phyloP scores from a whole-genome alignment of 2,797 vertebrate species.

The Kryptolebias ocellatus region DNA sequence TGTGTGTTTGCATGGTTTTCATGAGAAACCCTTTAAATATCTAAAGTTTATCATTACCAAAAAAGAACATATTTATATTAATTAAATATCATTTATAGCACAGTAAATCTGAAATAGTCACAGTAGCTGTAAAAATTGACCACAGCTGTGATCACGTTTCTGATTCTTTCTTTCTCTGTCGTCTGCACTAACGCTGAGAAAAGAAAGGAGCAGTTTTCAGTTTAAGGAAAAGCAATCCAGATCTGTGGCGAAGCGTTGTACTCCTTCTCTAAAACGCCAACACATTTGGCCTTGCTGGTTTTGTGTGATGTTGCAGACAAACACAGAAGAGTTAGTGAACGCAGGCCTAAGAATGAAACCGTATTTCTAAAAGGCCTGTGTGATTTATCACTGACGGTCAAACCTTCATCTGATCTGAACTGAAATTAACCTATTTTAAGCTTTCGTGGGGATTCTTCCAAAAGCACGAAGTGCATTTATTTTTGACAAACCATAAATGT shows the following conservation, averaged over 20 bases:
- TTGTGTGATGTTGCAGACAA: background rate
- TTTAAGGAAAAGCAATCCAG: background rate
- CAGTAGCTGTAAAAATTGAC: background rate
- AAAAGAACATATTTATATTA: background rate
- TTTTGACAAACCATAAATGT: no score
- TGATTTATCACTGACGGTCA: no score
- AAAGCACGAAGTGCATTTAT: background rate
- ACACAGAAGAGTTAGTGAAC: background rate
- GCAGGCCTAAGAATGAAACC: no score
- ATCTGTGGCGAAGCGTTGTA: background rate
- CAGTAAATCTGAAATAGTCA: background rate
- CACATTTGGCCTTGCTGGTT: background rate
- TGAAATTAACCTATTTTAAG: background rate
- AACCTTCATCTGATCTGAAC: background rate
- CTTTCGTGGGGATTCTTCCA: background rate
- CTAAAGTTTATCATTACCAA: background rate
- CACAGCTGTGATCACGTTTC: background rate
- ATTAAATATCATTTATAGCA: no score
- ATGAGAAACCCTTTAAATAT: background rate
- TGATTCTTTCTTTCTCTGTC: background rate
- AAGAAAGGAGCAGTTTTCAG: background rate
- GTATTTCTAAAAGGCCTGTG: no score
- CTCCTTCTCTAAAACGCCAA: background rate
- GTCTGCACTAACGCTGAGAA: background rate
- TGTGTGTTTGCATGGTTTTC: background rate